phyloP scores from a whole-genome alignment of 2,113 vertebrate species.

The Erpornis zantholeuca region DNA sequence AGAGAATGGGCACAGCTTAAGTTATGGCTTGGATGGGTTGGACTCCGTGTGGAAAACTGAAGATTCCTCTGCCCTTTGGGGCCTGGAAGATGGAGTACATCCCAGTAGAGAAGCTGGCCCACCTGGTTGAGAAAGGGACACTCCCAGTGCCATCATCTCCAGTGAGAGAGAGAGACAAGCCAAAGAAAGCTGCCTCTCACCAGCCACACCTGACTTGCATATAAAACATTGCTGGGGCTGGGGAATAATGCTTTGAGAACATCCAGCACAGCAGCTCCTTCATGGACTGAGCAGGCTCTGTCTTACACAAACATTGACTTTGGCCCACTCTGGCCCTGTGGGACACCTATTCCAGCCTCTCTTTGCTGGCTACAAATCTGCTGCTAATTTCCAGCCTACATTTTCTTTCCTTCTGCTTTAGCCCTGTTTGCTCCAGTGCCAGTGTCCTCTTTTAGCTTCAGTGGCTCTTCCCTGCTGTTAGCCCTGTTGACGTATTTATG shows the following conservation, averaged over 20 bases:
- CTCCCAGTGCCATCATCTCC: neutral
- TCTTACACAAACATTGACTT: neutral
- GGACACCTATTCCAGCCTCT: neutral
- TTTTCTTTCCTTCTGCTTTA: slow-evolving; percentile 27
- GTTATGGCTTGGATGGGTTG: neutral
- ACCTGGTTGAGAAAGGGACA: neutral
- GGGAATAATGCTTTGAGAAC: neutral
- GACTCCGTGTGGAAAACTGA: neutral
- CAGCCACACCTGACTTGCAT: neutral
- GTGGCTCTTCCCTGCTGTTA: slow-evolving; percentile 39
- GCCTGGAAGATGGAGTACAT: neutral
- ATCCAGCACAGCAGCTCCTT: neutral
- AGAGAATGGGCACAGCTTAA: neutral
- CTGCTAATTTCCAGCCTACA: slow-evolving; percentile 14
- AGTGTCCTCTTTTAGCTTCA: slow-evolving; percentile 55
- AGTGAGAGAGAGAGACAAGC: neutral
- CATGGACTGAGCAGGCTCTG: neutral
- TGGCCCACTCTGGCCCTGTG: neutral
- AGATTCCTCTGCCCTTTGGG: neutral
- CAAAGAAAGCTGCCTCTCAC: neutral
- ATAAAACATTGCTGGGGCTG: neutral
- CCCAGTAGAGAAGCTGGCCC: neutral
- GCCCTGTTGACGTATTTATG: slow-evolving; percentile 56
- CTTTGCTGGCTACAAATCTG: slow-evolving; percentile 31
- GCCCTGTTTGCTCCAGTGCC: slow-evolving; percentile 45